Percentiles rank a stretch among this genome's conserved stretches.
These are phyloP conservation scores for Drosophila antonietae DNA, from an alignment of 2,888 invertebrate genomes.

Conservation along the genomic window DNA sequence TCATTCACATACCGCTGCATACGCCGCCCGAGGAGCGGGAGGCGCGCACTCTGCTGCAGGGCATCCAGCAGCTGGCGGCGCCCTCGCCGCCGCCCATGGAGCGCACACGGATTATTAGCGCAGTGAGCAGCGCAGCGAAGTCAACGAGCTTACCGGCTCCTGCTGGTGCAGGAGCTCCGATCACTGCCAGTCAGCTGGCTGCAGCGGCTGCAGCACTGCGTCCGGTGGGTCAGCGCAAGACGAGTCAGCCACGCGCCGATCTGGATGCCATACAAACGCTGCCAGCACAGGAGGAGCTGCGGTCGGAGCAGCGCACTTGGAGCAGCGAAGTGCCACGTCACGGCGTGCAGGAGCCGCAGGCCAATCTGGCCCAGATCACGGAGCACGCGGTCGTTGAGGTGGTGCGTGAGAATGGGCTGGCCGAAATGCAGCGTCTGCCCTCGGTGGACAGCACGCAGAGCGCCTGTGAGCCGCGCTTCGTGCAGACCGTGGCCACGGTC, in stretches of 20 bases:
- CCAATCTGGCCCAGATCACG: conserved; percentile 71
- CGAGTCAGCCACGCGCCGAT: conserved; percentile 66
- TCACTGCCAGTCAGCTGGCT: conserved; percentile 73
- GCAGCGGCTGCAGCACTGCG: conserved; percentile 76
- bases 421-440: conserved; percentile 79
- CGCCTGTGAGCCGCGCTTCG: conserved; percentile 66
- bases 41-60: conserved; percentile 78
- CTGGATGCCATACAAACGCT: conserved; percentile 87
- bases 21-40: conserved; percentile 90
- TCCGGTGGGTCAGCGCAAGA: conserved; percentile 54
- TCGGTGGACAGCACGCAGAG: conserved; percentile 79
- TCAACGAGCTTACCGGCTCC: conserved; percentile 31
- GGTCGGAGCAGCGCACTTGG: conserved; percentile 72
- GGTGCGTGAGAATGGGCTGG: conserved; percentile 74
- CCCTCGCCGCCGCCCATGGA: conserved; percentile 69
- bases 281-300: conserved; percentile 82
- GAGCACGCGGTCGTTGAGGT: conserved; percentile 52
- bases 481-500: conserved; percentile 79
- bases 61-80: conserved; percentile 78
- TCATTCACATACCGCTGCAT: conserved; percentile 90
- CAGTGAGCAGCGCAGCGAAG: conserved; percentile 13
- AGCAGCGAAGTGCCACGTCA: neutral
- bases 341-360: conserved; percentile 53
- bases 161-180: conserved; percentile 58
- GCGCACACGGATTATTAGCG: conserved; percentile 41